Evolutionary conservation across 2,113 vertebrate genomes (phyloP).

Genomic region (Prinia subflava): DNA sequence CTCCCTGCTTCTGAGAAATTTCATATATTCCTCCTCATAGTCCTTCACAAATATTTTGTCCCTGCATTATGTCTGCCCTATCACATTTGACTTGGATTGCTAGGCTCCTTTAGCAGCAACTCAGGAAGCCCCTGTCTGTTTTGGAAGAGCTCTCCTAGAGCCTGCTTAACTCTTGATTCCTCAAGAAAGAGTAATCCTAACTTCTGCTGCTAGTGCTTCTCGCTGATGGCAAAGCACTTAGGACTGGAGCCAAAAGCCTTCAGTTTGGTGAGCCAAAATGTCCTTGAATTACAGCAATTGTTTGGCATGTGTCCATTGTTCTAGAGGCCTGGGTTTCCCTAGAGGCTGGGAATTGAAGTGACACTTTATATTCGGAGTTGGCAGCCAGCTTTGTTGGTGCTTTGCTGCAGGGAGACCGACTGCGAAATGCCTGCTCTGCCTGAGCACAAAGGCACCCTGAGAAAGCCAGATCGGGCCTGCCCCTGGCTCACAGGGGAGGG

Average conservation of each 20-base stretch:
- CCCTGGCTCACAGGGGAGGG: background rate
- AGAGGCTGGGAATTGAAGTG: constrained; percentile 46
- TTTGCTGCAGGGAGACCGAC: background rate
- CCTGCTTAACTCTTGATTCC: background rate
- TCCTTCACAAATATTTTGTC: background rate
- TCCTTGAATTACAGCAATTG: constrained; percentile 41
- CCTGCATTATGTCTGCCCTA: background rate
- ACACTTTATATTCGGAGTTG: constrained; percentile 20
- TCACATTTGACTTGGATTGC: background rate
- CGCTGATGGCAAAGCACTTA: constrained; percentile 13
- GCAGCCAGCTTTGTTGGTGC: constrained; percentile 11
- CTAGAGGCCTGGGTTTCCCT: constrained; percentile 25
- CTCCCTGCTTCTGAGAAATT: background rate
- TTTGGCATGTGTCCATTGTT: constrained; percentile 53
- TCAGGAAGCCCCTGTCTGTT: background rate
- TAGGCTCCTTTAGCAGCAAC: background rate
- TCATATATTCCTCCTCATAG: background rate
- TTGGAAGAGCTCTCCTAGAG: background rate
- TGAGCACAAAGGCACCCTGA: constrained; percentile 26
- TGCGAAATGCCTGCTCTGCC: background rate
- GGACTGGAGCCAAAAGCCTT: constrained; percentile 24
- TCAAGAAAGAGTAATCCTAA: background rate
- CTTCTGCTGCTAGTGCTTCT: constrained; percentile 8
- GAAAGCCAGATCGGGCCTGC: background rate
- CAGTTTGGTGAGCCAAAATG: constrained; percentile 25